Evolutionary conservation across 2,113 vertebrate genomes (phyloP), one percentile per base, ranked within the genome.

Genomic region (Corydoras maculifer): DNA sequence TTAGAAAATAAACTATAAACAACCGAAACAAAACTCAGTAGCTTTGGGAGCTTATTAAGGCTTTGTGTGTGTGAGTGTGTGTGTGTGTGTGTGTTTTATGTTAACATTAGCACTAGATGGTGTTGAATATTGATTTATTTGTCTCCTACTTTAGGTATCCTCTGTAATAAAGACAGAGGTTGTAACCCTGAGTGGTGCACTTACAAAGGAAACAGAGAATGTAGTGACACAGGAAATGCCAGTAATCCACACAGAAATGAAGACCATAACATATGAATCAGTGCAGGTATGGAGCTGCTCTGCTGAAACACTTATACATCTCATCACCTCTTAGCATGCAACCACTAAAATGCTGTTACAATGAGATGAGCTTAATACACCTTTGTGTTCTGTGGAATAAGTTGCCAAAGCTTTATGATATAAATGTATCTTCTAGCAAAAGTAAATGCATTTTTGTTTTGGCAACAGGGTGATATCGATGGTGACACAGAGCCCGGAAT

Each of bases 261-360:
- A 93, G 87, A 95, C 93, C 31, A 94, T 95, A 80, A 94, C 92
- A 0, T 95, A 94, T 1, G 92, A 94, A 65, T 91, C 92, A 49
- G 89, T 91, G 64, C 88, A 92, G 92, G 93, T 94, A 87, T 62
- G 43, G 50, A 58, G 43, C 35, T 51, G 54, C 25, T 60, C 14
- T 67, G 30, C 43, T 25, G 69, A 13, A 54, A 70, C 48, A 9
- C 32, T 18, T 30, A 54, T 31, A 50, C 18, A 65, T 6, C 9
- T 29, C 13, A 30, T n/a, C 10, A 35, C 53, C 8, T 31, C 15
- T 67, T 18, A 35, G n/a, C 51, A 68, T 57, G 49, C 5, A 61
- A 25, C 29, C 15, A 50, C 55, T 58, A 18, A 12, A 60, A 60
- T 50, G 51, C 29, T 58, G 43, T 64, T 50, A 48, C 43, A 48